A percentile compares a stretch with the other conserved stretches of the same genome.
Conservation (phyloP, 2,113 vertebrate genomes). For the Rhineura floridana region DNA sequence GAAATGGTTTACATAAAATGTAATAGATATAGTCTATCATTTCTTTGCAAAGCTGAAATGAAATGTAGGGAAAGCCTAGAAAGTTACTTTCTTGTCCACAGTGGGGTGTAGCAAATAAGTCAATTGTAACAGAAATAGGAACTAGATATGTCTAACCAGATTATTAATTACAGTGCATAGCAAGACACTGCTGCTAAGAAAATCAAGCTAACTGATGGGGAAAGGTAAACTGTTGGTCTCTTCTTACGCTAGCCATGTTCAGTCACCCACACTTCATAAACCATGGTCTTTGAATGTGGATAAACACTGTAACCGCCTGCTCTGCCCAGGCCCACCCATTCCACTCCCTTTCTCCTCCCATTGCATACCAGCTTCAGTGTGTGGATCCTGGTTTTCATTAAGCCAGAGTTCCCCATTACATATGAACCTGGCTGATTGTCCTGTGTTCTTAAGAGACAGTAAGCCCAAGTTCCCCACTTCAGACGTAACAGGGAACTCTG, state of each 20-base stretch:
- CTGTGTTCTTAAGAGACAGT: neutral
- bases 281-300: neutral
- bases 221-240: neutral
- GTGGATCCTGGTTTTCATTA: neutral
- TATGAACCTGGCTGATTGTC: neutral
- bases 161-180: neutral
- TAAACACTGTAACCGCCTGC: neutral
- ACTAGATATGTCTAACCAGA: neutral
- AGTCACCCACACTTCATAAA: neutral
- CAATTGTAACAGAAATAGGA: neutral
- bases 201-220: neutral
- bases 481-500: neutral
- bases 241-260: neutral
- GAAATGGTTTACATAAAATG: neutral
- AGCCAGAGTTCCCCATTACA: neutral
- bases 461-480: neutral
- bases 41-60: neutral
- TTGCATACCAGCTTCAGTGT: neutral
- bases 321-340: neutral
- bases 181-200: neutral
- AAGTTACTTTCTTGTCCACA: neutral
- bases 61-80: neutral
- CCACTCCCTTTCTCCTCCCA: neutral
- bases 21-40: neutral
- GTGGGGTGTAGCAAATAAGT: constrained; percentile 6